A percentile compares a stretch with the other conserved stretches of the same genome.
Evolutionary conservation across 2,888 invertebrate species (phyloP).

Genomic region (Rhimphoctona megacephalus): DNA sequence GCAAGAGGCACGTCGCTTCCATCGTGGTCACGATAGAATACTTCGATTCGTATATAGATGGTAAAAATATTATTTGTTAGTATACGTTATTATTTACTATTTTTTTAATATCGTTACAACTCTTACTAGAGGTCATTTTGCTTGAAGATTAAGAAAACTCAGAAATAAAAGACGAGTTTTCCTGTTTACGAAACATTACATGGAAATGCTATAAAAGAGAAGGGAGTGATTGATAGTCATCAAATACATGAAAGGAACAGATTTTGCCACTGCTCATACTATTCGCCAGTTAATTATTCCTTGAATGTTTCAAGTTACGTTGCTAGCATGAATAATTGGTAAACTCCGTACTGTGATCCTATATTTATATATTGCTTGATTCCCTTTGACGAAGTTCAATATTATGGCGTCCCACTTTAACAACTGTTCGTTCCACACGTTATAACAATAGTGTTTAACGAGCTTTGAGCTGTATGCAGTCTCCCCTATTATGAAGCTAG

Average conservation of each 20-base stretch:
- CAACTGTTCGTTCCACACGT: constrained; percentile 41
- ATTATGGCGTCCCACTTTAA: constrained; percentile 35
- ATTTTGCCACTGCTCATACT: constrained; percentile 57
- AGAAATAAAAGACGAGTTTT: not conserved
- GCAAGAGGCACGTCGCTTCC: not conserved
- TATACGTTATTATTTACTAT: too few species aligned
- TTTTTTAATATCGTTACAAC: not conserved
- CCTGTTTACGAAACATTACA: not conserved
- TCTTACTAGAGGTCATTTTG: not conserved
- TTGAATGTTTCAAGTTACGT: constrained; percentile 64
- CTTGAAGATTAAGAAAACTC: not conserved
- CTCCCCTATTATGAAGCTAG: constrained; percentile 20
- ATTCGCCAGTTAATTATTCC: constrained; percentile 70
- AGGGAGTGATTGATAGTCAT: not conserved
- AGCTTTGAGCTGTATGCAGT: constrained; percentile 6
- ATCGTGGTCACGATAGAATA: not conserved
- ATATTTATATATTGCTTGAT: not conserved
- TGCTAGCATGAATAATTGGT: constrained; percentile 71
- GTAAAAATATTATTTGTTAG: not conserved
- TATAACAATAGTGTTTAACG: constrained; percentile 25
- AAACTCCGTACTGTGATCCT: constrained; percentile 32
- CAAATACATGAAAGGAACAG: not conserved
- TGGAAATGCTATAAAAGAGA: not conserved
- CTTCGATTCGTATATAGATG: not conserved
- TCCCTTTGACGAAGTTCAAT: constrained; percentile 53